phyloP scores from a whole-genome alignment of 2,888 invertebrate species.

The Tetragnatha montana region DNA sequence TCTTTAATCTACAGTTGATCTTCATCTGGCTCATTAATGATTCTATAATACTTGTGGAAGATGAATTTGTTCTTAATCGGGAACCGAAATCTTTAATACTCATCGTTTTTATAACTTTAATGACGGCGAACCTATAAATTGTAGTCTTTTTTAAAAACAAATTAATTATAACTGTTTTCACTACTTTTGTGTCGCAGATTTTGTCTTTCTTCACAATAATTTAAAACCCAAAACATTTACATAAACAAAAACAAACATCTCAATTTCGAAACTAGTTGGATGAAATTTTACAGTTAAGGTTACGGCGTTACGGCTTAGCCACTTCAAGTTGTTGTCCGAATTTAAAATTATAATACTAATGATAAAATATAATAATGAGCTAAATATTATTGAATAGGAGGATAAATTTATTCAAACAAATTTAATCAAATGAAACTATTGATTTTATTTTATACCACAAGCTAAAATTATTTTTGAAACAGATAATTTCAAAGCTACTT shows the following conservation, averaged over 20 bases:
- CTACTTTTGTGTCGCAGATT: neutral
- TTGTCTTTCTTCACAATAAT: neutral
- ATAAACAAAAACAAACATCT: too few species aligned
- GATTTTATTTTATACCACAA: too few species aligned
- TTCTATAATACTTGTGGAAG: slow-evolving; percentile 19
- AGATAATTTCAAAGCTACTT: too few species aligned
- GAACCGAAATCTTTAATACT: neutral
- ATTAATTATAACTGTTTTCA: neutral
- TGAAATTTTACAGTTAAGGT: too few species aligned
- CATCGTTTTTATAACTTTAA: neutral
- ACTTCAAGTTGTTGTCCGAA: neutral
- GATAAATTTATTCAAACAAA: too few species aligned
- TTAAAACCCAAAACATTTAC: neutral
- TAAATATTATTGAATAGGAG: too few species aligned
- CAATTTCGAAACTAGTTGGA: too few species aligned
- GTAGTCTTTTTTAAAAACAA: too few species aligned
- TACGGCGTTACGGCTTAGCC: too few species aligned
- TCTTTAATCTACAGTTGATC: slow-evolving; percentile 42
- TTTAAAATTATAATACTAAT: neutral
- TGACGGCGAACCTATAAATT: neutral
- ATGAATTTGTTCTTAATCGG: neutral
- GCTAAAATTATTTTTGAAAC: neutral
- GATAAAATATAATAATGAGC: too few species aligned
- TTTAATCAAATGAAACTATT: too few species aligned
- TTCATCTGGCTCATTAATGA: slow-evolving; percentile 54